Evolutionary conservation across 2,797 vertebrate species (phyloP).

Genomic region (Carduelis carduelis): DNA sequence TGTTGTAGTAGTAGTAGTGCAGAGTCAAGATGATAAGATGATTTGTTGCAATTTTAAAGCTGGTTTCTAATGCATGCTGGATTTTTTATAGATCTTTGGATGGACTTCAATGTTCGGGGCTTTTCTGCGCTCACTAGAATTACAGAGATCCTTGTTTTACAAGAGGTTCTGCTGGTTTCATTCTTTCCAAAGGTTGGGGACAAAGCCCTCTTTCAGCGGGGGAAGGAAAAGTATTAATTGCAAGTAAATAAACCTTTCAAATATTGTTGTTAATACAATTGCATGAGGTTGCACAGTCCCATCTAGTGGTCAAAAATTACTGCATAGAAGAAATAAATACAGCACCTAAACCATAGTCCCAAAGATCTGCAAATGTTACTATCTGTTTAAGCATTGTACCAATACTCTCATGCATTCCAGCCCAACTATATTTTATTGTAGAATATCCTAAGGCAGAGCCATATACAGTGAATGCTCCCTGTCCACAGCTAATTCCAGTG

Average conservation of each 20-base stretch:
- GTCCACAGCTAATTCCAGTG: neutral
- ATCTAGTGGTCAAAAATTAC: slow-evolving; percentile 69
- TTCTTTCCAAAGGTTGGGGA: neutral
- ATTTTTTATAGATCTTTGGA: neutral
- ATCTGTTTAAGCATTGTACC: neutral
- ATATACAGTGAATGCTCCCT: neutral
- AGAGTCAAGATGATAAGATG: neutral
- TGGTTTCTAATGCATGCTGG: neutral
- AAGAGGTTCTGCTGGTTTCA: neutral
- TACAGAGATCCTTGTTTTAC: neutral
- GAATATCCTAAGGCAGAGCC: neutral
- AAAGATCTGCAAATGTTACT: neutral
- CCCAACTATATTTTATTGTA: neutral
- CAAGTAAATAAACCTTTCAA: neutral
- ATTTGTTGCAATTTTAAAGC: neutral
- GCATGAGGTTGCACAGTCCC: slow-evolving; percentile 65
- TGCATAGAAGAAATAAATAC: neutral
- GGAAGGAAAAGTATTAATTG: neutral
- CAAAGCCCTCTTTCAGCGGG: neutral
- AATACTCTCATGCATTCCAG: neutral
- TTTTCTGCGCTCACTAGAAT: neutral
- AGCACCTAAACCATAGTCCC: neutral
- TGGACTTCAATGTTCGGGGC: neutral
- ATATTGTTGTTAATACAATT: neutral
- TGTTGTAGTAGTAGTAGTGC: neutral